Percentiles rank a stretch among this genome's conserved stretches.
Evolutionary conservation across 2,888 invertebrate genomes (phyloP).

Genomic region (Drosophila merina): DNA sequence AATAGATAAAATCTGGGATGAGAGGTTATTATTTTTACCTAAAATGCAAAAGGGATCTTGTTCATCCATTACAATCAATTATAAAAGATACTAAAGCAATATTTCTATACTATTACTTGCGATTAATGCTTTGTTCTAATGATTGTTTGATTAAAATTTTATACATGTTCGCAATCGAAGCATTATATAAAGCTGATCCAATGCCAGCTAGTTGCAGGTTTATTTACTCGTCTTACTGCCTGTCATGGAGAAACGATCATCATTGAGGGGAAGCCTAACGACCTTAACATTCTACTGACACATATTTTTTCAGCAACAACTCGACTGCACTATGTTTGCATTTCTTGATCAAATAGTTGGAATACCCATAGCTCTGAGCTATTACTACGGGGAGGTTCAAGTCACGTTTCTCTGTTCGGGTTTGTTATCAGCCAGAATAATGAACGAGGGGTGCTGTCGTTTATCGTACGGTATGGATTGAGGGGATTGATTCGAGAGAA

Average conservation of each 20-base stretch:
- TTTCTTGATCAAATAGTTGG: slow-evolving; percentile 25
- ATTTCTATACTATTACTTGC: too few relatives aligned
- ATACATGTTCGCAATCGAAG: neutral
- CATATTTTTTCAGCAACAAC: slow-evolving; percentile 11
- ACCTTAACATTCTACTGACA: slow-evolving; percentile 29
- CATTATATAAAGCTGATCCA: neutral
- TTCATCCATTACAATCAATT: too few relatives aligned
- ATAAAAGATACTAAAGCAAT: too few relatives aligned
- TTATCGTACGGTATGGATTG: too few relatives aligned
- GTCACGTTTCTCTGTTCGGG: slow-evolving; percentile 37
- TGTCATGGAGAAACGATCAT: slow-evolving; percentile 15
- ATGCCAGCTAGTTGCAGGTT: neutral
- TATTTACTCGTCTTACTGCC: slow-evolving; percentile 13
- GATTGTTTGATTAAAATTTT: neutral
- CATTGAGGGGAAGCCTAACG: slow-evolving; percentile 19
- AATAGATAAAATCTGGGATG: too few relatives aligned
- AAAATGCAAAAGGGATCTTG: too few relatives aligned
- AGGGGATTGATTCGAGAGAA: too few relatives aligned
- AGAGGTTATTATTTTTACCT: too few relatives aligned
- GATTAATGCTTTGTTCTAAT: neutral
- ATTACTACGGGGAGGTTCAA: slow-evolving; percentile 1
- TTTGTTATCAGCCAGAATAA: slow-evolving; percentile 46
- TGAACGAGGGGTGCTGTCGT: neutral
- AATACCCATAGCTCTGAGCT: slow-evolving; percentile 1
- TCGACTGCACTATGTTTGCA: slow-evolving; percentile 21